Evolutionary conservation across 2,797 vertebrate genomes (phyloP), one percentile per base, ranked within the genome.

Genomic region (Mus caroli): DNA sequence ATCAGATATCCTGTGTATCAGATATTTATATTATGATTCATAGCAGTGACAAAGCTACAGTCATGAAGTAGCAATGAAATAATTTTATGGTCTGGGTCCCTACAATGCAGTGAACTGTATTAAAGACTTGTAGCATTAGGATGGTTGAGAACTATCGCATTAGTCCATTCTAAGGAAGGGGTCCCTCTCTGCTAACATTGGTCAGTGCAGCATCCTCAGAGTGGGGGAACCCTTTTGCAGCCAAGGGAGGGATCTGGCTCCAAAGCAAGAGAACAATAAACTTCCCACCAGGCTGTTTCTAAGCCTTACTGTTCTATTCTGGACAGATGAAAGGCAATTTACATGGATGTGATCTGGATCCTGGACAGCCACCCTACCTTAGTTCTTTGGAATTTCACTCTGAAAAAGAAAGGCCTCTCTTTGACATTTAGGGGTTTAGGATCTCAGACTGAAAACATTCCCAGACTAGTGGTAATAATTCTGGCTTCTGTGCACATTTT

Each of bases 401-500:
- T 76, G 60, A 92, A 50, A 88, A 94, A 67, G 24, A n/a, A 69
- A 92, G 50, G 67, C 34, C 37, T 83, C 43, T 3, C 34, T 93
- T 67, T 84, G 54, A 87, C 83, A 80, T 12, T 71, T 79, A 31
- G 2, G 60, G 43, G 3, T 31, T 78, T 90, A 73, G 75, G 34
- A 88, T 92, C 90, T 96, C 31, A 82, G 77, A 73, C 34, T 58
- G 2, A 26, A 94, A 86, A 56, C 11, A 86, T 26, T 79, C 67
- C 26, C 22, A 17, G 34, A 37, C 50, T 82, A 6, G 5, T 62
- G 82, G 52, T 34, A 91, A 10, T 67, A 76, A 83, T 58, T 95
- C 34, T 86, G 52, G 19, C 56, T 84, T 95, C 82, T 89, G 46
- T 87, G 37, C 19, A 19, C 82, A 50, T 88, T 88, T 95, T 88